Conservation (phyloP, 2,888 invertebrate species). For the Ectemnius continuus region DNA sequence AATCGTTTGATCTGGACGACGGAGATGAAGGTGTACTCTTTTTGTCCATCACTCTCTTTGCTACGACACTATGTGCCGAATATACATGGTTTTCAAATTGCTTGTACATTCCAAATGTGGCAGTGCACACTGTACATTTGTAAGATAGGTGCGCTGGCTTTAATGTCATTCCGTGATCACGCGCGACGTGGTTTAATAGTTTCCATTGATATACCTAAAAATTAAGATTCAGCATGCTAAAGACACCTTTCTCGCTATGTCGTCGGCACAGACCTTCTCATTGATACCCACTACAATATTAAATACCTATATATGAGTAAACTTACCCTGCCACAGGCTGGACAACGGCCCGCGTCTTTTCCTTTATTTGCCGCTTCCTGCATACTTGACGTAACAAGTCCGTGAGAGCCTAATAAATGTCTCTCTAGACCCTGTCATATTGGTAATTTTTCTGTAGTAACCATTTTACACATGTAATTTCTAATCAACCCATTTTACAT, state of each 20-base stretch:
- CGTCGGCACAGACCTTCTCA: background rate
- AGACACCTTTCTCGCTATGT: constrained; percentile 9
- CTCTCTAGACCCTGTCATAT: constrained; percentile 89
- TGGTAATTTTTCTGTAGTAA: background rate
- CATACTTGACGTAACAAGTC: constrained; percentile 96
- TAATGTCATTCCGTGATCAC: constrained; percentile 93
- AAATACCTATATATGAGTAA: constrained; percentile 1
- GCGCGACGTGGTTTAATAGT: constrained; percentile 92
- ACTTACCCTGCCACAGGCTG: constrained; percentile 94
- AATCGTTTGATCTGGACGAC: constrained; percentile 80
- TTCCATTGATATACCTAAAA: constrained; percentile 95
- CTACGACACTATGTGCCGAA: constrained; percentile 94
- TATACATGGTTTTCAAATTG: constrained; percentile 97
- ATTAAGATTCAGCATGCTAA: constrained; percentile 41
- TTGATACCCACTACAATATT: background rate
- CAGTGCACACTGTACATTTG: constrained; percentile 96
- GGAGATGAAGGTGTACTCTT: constrained; percentile 80
- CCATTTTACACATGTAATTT: background rate
- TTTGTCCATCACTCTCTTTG: constrained; percentile 91
- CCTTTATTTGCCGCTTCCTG: constrained; percentile 97
- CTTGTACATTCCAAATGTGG: constrained; percentile 96
- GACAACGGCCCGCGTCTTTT: constrained; percentile 96
- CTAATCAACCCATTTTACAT: constrained; percentile 25
- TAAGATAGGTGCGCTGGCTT: constrained; percentile 96
- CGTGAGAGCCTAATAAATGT: constrained; percentile 95